Evolutionary conservation across 2,113 vertebrate species (phyloP), one percentile per base, ranked within the genome.

Genomic region (Lampris megalopsis): DNA sequence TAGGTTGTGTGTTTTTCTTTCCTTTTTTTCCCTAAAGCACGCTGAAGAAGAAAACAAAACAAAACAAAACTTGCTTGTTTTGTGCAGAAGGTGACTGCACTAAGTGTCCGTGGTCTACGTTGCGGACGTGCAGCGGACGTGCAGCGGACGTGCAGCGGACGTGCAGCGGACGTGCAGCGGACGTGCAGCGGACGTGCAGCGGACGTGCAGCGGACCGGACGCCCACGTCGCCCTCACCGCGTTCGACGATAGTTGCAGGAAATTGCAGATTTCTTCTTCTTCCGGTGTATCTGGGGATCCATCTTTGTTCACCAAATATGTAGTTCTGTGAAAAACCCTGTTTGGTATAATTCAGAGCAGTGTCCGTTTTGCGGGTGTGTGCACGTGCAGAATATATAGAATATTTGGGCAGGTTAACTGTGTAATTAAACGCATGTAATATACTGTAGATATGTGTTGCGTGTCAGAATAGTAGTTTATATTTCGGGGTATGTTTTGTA

Each of bases 401-500:
- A 73, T 89, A 94, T 80, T 87, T 94, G 86, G 90, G 92, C 87
- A 82, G 91, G 90, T 86, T 86, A 72, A 89, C 89, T 94, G 93
- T 94, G 87, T 92, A 92, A 94, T 93, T 91, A 92, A 58, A 71
- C 95, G 95, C 95, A 96, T 96, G 96, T 95, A 95, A 92, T 92
- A 95, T 96, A 96, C 91, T 96, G 95, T 96, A 95, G 89, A 95
- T 95, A 96, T 84, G 88, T 96, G 91, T 95, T 87, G 91, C 93
- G 94, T 94, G 93, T 95, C 93, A 93, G 91, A 92, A 71, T 81
- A 95, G 92, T 81, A 95, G 92, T 93, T 95, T 96, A 95, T 95
- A 94, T 95, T 95, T 96, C 93, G 94, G 91, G 94, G 91, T 95
- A 94, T 94, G 93, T 95, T 96, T 97, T 97, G 93, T 97, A 96